Evolutionary conservation across 2,797 vertebrate genomes (phyloP).

Genomic region (Acipenser oxyrinchus): DNA sequence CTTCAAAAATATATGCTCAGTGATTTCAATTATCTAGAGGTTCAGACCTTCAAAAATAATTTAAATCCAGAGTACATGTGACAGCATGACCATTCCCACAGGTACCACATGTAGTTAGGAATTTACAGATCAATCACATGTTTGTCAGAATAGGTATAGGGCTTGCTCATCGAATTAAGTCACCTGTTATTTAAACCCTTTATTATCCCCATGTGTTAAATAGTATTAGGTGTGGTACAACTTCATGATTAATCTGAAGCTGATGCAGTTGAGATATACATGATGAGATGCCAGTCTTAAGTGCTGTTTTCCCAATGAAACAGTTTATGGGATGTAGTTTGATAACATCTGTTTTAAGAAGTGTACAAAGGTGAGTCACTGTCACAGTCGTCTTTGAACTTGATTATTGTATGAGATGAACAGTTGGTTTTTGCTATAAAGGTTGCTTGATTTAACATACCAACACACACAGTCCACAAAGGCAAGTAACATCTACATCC

Average conservation of each 20-base stretch:
- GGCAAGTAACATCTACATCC: too few species aligned
- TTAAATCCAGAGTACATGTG: not conserved
- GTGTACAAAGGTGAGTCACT: too few species aligned
- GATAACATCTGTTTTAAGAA: too few species aligned
- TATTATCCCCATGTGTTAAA: not conserved
- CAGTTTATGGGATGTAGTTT: too few species aligned
- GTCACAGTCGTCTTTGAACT: too few species aligned
- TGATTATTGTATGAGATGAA: too few species aligned
- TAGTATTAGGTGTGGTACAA: not conserved
- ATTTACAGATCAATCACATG: not conserved
- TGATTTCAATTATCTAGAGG: not conserved
- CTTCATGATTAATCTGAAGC: not conserved
- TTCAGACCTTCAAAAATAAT: not conserved
- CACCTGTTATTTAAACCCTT: not conserved
- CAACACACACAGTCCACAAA: too few species aligned
- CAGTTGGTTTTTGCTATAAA: too few species aligned
- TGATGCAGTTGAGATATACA: not conserved
- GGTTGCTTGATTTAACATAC: too few species aligned
- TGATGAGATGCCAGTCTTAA: not conserved
- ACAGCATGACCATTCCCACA: not conserved
- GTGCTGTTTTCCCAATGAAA: too few species aligned
- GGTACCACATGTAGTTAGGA: not conserved
- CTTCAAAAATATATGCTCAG: not conserved
- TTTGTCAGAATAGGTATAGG: not conserved
- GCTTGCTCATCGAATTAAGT: not conserved